phyloP scores from a whole-genome alignment of 2,888 invertebrate genomes.

The Troglohyphantes excavatus region DNA sequence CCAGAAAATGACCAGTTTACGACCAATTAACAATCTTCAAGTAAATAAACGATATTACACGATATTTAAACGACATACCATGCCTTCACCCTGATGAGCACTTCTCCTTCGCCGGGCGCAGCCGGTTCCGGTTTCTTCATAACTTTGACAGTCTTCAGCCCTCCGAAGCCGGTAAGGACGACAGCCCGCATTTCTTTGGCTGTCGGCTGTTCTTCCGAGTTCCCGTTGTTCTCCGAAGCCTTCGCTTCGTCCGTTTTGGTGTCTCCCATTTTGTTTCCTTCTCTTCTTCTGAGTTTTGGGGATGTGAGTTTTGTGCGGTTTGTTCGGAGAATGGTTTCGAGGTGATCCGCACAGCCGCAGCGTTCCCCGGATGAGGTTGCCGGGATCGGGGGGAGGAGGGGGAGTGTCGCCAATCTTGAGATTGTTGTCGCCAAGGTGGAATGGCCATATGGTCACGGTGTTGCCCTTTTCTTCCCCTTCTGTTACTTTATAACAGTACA shows the following conservation, averaged over 20 bases:
- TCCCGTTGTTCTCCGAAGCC: conserved; percentile 11
- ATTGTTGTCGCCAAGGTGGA: conserved; percentile 9
- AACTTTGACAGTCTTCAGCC: conserved; percentile 92
- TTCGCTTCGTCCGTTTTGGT: conserved; percentile 65
- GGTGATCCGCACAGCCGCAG: conserved; percentile 57
- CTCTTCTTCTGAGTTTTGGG: background rate
- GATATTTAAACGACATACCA: conserved; percentile 86
- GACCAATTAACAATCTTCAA: too few species aligned
- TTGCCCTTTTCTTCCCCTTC: too few species aligned
- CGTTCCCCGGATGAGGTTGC: conserved; percentile 58
- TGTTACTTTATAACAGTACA: too few species aligned
- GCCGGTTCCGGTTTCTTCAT: conserved; percentile 90
- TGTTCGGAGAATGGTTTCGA: background rate
- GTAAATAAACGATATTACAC: background rate
- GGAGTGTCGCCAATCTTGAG: conserved; percentile 34
- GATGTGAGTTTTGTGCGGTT: background rate
- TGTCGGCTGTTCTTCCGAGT: background rate
- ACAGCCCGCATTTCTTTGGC: conserved; percentile 92
- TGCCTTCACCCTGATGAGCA: conserved; percentile 91
- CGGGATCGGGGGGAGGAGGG: background rate
- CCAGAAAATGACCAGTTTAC: too few species aligned
- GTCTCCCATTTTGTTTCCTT: conserved; percentile 51
- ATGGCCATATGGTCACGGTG: background rate
- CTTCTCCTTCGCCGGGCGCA: conserved; percentile 85
- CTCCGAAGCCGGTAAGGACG: conserved; percentile 92